Percentiles rank a stretch among this genome's conserved stretches.
phyloP scores from a whole-genome alignment of 1,140 invertebrate genomes.

The Sarcophaga peregrina region DNA sequence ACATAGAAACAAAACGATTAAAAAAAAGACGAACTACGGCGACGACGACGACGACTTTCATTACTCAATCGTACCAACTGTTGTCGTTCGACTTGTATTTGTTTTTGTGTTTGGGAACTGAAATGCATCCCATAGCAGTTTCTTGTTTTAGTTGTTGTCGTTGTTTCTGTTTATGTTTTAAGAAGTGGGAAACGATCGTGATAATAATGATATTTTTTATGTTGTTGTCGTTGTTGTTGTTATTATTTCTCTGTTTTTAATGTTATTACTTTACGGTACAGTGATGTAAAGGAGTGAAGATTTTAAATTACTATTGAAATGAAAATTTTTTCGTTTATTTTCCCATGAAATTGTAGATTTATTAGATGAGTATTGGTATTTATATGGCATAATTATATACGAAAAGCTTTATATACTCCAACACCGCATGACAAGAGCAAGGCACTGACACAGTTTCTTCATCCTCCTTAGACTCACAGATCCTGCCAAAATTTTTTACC shows the following conservation, averaged over 20 bases:
- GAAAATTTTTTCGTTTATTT: too few species aligned
- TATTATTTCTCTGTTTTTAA: too few species aligned
- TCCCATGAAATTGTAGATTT: too few species aligned
- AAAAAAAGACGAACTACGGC: background rate
- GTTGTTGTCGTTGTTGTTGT: background rate
- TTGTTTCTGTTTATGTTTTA: too few species aligned
- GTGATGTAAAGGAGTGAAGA: background rate
- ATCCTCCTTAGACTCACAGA: too few species aligned
- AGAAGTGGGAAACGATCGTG: background rate
- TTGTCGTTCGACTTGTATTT: background rate
- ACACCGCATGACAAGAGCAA: too few species aligned
- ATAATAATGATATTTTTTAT: slow-evolving; percentile 12
- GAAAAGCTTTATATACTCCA: too few species aligned
- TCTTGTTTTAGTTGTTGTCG: background rate
- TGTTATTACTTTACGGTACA: background rate
- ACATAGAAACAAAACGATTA: background rate
- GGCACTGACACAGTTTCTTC: too few species aligned
- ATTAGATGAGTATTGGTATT: too few species aligned
- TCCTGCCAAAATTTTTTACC: too few species aligned
- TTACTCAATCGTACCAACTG: slow-evolving; percentile 33
- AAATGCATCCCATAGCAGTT: background rate
- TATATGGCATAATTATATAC: too few species aligned
- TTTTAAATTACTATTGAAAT: background rate
- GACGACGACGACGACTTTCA: slow-evolving; percentile 11
- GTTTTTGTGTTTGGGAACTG: background rate